Base-by-base conservation (phyloP, 2,113 vertebrate species). In the Hylia prasina region DNA sequence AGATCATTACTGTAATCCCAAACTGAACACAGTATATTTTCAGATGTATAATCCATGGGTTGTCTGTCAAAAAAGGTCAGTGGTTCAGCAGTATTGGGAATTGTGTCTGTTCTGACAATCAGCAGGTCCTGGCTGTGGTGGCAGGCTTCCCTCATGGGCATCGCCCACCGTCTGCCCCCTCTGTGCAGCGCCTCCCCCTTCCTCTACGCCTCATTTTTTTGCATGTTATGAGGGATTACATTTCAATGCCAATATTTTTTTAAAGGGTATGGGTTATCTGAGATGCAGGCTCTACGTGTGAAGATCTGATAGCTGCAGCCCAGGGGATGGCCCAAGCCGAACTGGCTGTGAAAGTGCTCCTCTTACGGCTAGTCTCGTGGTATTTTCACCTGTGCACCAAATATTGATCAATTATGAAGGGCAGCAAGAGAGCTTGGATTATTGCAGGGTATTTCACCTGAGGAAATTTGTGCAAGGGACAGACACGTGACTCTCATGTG, bases 251-350 rank as follows among this genome's bases (percentile, higher is more conserved):
- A 40, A 19, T 66, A 18, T 92, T 77, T 91, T 47, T 90, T 66
- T 66, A 93, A 97, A 90, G 94, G 94, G 51, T 90, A 66, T 51
- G 51, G 80, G 93, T 95, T 94, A 93, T 87, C 51, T 45, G 82
- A 93, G 91, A 60, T 78, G 47, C 56, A 64, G 80, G 56, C 60
- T 89, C 80, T 76, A 72, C 5, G 0, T 92, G 82, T 65, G 56
- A 48, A 80, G 70, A 72, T 35, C 19, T 0, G 1, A 50, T 66
- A 58, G 81, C 76, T 71, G 42, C 58, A 68, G 56, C 47, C 50
- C 35, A 39, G 82, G 27, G 19, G 30, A 80, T 39, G 60, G 51
- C 21, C 47, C 73, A 37, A 16, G 47, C 56, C 0, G 0, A 31
- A 40, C 3, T 87, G 64, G 65, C 88, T 70, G 40, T 4, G 10